Percentiles rank a stretch among this genome's conserved stretches.
phyloP scores from a whole-genome alignment of 2,113 vertebrate genomes.

The Corythornis vintsioides region DNA sequence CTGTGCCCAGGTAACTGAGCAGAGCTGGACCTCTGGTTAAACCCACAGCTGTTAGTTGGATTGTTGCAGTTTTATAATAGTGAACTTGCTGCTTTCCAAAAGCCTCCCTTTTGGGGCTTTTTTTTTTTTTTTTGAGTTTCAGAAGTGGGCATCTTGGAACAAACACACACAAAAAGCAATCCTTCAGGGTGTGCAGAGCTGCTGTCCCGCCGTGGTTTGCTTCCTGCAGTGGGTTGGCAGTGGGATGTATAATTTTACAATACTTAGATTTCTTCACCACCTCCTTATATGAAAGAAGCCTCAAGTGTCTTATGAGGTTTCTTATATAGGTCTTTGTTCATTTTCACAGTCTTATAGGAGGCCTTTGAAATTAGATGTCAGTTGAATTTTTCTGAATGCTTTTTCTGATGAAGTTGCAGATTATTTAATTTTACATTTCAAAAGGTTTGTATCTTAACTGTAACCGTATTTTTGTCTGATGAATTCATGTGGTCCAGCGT shows the following conservation, averaged over 20 bases:
- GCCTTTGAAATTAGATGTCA: neutral
- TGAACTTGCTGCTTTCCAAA: neutral
- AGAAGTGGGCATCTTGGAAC: neutral
- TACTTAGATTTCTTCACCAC: neutral
- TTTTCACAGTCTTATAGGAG: neutral
- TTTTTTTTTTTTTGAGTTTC: neutral
- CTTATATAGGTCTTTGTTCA: neutral
- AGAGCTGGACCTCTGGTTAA: neutral
- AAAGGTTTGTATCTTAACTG: neutral
- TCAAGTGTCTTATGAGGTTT: neutral
- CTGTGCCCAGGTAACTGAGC: no score
- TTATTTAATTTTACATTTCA: neutral
- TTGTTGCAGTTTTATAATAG: neutral
- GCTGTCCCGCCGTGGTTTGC: neutral
- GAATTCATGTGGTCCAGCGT: neutral
- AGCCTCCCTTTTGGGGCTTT: neutral
- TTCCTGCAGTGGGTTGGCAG: neutral
- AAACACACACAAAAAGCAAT: neutral
- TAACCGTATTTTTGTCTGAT: neutral
- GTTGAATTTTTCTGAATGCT: neutral
- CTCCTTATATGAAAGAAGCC: neutral
- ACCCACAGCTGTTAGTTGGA: neutral
- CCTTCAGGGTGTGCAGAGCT: neutral
- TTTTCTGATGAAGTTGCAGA: neutral
- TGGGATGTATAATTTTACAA: neutral